Conservation (phyloP, 2,888 invertebrate genomes). For the Apamea monoglypha region DNA sequence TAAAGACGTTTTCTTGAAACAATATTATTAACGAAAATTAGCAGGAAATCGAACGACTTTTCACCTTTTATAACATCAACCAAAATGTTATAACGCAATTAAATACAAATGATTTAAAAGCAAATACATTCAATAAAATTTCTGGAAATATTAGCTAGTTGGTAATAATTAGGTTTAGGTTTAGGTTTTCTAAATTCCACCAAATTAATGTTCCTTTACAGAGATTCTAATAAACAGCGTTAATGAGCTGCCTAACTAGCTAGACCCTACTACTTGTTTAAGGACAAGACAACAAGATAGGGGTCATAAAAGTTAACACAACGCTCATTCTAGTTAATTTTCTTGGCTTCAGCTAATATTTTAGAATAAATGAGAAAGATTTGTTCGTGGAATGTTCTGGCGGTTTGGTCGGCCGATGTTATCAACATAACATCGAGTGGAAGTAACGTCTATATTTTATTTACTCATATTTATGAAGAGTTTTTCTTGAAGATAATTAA, state of each 20-base stretch:
- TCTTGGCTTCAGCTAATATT: slow-evolving; percentile 17
- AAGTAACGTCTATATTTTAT: background rate
- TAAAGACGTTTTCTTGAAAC: background rate
- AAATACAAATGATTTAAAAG: background rate
- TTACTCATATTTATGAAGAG: background rate
- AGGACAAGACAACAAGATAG: slow-evolving; percentile 35
- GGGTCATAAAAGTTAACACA: slow-evolving; percentile 44
- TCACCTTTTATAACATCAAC: background rate
- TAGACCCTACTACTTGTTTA: slow-evolving; percentile 29
- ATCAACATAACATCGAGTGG: background rate
- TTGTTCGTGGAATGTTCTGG: background rate
- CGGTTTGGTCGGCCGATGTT: background rate
- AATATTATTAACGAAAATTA: background rate
- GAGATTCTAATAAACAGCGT: slow-evolving; percentile 18
- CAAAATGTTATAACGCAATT: background rate
- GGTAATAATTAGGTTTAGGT: slow-evolving; percentile 1
- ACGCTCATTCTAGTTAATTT: slow-evolving; percentile 32
- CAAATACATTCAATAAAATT: background rate
- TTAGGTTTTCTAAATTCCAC: background rate
- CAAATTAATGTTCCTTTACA: slow-evolving; percentile 26
- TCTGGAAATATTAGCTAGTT: background rate
- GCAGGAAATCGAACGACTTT: background rate
- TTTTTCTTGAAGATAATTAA: background rate
- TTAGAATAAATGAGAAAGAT: background rate
- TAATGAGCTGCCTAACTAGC: slow-evolving; percentile 43